A percentile compares a stretch with the other conserved stretches of the same genome.
Evolutionary conservation across 2,888 invertebrate genomes (phyloP).

Genomic region (Incurvaria masculella): DNA sequence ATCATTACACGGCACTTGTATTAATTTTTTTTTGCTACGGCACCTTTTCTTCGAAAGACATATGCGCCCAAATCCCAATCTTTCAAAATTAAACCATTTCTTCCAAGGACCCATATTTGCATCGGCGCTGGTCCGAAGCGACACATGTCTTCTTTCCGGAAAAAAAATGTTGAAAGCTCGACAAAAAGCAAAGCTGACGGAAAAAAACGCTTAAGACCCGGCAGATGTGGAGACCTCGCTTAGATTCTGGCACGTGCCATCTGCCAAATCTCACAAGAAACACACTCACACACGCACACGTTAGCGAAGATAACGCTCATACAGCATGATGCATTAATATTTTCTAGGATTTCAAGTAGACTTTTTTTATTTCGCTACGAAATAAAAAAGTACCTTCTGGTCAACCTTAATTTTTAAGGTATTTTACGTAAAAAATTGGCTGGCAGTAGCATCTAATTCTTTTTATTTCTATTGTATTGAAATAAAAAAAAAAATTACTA

Average conservation of each 20-base stretch:
- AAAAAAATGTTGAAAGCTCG: background rate
- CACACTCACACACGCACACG: background rate
- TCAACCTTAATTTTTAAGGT: no score
- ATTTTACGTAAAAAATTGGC: no score
- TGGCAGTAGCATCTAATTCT: no score
- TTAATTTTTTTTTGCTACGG: background rate
- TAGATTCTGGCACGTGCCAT: background rate
- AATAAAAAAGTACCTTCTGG: no score
- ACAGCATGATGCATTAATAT: background rate
- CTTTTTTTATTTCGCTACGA: no score
- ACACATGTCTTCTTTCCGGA: background rate
- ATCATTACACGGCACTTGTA: background rate
- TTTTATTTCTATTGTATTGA: no score
- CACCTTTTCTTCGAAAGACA: background rate
- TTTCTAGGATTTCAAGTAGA: no score
- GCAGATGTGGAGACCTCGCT: background rate
- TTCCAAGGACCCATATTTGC: background rate
- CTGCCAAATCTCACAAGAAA: background rate
- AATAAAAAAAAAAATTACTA: no score
- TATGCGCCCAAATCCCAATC: background rate
- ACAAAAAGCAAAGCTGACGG: background rate
- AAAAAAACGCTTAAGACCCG: background rate
- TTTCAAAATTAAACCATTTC: background rate
- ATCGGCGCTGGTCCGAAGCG: background rate
- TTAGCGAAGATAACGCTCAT: background rate